phyloP scores from a whole-genome alignment of 2,888 invertebrate genomes.

The Mesorhabditis sp. region DNA sequence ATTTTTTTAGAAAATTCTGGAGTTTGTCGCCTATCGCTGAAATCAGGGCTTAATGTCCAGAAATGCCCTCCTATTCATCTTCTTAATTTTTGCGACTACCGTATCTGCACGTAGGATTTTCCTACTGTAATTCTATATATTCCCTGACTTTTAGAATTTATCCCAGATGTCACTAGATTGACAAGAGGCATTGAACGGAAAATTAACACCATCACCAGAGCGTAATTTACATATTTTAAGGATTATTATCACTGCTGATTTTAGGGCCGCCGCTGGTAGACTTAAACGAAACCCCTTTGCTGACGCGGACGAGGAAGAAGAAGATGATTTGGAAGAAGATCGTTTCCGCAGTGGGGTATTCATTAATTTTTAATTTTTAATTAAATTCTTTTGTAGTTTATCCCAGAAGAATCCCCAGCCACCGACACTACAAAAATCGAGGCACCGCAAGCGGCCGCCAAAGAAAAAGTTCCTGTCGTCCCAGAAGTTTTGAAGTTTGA shows the following conservation, averaged over 20 bases:
- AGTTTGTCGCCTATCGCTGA: background rate
- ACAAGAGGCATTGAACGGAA: background rate
- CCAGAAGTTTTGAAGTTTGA: too few species aligned
- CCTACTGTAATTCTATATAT: too few species aligned
- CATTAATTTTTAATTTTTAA: background rate
- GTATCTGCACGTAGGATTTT: too few species aligned
- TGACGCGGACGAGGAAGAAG: background rate
- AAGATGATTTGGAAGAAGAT: background rate
- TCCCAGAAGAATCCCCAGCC: conserved; percentile 5
- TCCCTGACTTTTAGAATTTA: too few species aligned
- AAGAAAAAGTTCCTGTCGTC: too few species aligned
- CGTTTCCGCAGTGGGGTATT: background rate
- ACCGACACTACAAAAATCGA: background rate
- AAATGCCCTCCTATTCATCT: too few species aligned
- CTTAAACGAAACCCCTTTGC: background rate
- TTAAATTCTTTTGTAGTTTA: background rate
- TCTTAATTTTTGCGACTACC: too few species aligned
- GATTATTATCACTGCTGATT: background rate
- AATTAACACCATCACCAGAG: background rate
- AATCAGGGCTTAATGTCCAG: background rate
- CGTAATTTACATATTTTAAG: too few species aligned
- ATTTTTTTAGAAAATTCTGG: too few species aligned
- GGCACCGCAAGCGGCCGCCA: background rate
- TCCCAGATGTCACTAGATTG: background rate
- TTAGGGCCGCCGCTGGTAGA: background rate